phyloP scores from a whole-genome alignment of 2,797 vertebrate species.

The Bovichtus diacanthus region DNA sequence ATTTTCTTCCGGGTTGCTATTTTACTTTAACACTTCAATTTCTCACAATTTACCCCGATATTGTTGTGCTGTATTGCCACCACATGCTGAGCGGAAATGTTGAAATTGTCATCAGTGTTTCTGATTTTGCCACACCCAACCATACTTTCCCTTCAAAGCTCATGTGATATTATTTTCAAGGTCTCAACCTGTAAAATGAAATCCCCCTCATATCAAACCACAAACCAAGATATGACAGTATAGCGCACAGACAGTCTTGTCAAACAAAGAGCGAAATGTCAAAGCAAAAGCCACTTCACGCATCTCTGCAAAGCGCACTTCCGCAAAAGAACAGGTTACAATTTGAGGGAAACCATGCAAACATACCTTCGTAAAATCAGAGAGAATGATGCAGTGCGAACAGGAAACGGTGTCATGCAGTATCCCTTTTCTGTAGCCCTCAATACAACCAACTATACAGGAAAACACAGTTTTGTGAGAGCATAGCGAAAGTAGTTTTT shows the following conservation, averaged over 20 bases:
- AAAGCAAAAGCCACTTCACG: constrained; percentile 72
- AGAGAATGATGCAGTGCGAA: constrained; percentile 77
- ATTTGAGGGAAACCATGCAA: constrained; percentile 82
- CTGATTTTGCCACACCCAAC: constrained; percentile 80
- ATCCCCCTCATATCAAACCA: constrained; percentile 64
- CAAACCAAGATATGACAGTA: constrained; percentile 63
- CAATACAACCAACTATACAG: constrained; percentile 80
- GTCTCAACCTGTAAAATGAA: constrained; percentile 50
- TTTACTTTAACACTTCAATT: constrained; percentile 44
- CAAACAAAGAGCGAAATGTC: constrained; percentile 78
- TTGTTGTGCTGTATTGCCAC: constrained; percentile 52
- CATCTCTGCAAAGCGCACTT: constrained; percentile 68
- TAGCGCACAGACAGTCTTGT: constrained; percentile 58
- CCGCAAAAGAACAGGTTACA: constrained; percentile 62
- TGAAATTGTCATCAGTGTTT: constrained; percentile 56
- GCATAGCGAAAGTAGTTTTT: constrained; percentile 85
- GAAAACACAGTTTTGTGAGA: constrained; percentile 81
- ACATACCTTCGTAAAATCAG: constrained; percentile 86
- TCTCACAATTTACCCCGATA: constrained; percentile 44
- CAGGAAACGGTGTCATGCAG: constrained; percentile 83
- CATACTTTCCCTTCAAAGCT: constrained; percentile 62
- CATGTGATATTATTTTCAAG: constrained; percentile 25
- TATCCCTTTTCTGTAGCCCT: constrained; percentile 84
- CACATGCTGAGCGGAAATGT: constrained; percentile 75
- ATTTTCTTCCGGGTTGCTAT: constrained; percentile 12